A percentile compares a stretch with the other conserved stretches of the same genome.
Conservation (phyloP, 30 jellyfish, hydroid and myxozoan species). For the Rhopilema esculentum region DNA sequence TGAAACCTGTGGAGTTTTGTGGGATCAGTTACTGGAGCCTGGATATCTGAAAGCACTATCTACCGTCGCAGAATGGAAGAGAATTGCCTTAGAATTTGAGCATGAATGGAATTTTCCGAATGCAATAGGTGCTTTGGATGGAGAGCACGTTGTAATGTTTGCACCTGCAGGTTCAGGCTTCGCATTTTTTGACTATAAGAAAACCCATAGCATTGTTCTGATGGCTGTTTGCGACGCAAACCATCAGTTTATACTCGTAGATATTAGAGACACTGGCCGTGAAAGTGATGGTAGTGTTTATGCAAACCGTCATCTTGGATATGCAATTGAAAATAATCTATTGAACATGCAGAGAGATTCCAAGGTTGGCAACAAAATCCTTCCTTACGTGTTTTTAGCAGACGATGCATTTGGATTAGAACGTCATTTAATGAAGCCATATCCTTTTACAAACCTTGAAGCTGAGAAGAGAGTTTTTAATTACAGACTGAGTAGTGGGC, state of each 20-base stretch:
- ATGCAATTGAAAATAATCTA: conserved; percentile 39
- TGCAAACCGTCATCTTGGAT: conserved; percentile 43
- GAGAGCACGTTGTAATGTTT: conserved; percentile 47
- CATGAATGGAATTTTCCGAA: conserved; percentile 36
- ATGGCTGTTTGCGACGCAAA: conserved; percentile 71
- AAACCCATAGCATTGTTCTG: conserved; percentile 61
- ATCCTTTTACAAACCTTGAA: conserved; percentile 24
- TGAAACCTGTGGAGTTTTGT: conserved; percentile 47
- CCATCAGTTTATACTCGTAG: conserved; percentile 39
- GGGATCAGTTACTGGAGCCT: conserved; percentile 9
- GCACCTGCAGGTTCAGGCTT: conserved; percentile 45
- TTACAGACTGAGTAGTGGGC: conserved; percentile 52
- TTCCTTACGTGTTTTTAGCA: conserved; percentile 36
- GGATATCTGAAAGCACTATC: conserved; percentile 14
- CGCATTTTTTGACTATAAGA: conserved; percentile 35
- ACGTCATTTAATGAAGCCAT: conserved; percentile 53
- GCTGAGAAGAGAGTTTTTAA: conserved; percentile 24
- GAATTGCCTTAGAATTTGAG: conserved; percentile 24
- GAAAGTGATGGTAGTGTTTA: conserved; percentile 69
- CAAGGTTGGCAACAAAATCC: neutral
- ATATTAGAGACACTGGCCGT: conserved; percentile 70
- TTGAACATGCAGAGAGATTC: conserved; percentile 17
- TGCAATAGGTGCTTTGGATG: conserved; percentile 52
- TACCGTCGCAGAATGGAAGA: conserved; percentile 35
- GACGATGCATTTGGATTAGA: conserved; percentile 61